Conservation (phyloP, 2,113 vertebrate species). For the Dolichallabes microphthalmus region DNA sequence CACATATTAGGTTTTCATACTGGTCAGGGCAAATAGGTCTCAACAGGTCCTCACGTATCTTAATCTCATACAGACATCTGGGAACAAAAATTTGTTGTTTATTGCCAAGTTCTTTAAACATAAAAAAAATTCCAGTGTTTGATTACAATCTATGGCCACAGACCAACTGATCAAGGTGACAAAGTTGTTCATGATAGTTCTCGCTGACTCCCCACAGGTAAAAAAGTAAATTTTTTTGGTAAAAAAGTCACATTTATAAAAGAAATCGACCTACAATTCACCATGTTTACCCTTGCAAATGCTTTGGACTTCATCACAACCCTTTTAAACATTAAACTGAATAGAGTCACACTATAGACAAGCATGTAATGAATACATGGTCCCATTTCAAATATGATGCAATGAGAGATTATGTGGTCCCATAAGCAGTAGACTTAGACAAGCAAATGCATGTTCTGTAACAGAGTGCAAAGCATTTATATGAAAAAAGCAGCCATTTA, state of each 20-base stretch:
- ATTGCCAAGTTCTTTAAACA: slow-evolving; percentile 24
- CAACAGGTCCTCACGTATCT: slow-evolving; percentile 39
- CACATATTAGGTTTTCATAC: neutral
- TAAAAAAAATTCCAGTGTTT: slow-evolving; percentile 8
- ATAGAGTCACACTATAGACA: neutral
- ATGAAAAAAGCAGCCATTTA: neutral
- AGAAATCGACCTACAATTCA: neutral
- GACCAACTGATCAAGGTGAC: neutral
- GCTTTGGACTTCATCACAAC: neutral
- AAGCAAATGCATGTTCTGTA: neutral
- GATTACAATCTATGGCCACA: slow-evolving; percentile 18
- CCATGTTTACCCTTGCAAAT: neutral
- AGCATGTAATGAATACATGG: neutral
- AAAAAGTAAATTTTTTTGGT: too few species aligned
- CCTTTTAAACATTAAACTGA: neutral
- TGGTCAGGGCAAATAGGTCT: slow-evolving; percentile 28
- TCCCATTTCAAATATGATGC: neutral
- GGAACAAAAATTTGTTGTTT: slow-evolving; percentile 38
- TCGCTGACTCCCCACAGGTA: too few species aligned
- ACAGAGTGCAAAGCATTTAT: neutral
- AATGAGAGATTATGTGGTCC: neutral
- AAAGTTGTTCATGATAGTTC: neutral
- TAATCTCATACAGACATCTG: neutral
- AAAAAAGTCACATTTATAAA: too few species aligned
- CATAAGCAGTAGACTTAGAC: neutral